Conservation (phyloP, 2,888 invertebrate genomes). For the Drosophila sordidula region DNA sequence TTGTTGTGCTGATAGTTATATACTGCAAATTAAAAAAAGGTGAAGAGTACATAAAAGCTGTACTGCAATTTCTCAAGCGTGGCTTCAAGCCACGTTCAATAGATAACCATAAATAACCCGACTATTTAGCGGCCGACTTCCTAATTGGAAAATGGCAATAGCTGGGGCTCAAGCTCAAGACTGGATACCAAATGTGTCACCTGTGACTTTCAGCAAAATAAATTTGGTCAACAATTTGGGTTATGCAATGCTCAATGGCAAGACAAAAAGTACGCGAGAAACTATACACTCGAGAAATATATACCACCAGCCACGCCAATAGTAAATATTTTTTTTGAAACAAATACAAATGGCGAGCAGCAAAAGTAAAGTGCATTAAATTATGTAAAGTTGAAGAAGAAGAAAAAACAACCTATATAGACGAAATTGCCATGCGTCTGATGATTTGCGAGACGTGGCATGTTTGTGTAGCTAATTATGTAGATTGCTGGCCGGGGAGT, state of each 20-base stretch:
- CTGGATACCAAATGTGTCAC: constrained; percentile 48
- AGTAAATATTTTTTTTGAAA: constrained; percentile 44
- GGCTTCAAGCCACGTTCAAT: constrained; percentile 5
- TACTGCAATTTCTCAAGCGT: constrained; percentile 2
- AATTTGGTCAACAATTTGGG: constrained; percentile 55
- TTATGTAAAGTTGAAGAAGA: constrained; percentile 56
- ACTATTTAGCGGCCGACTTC: constrained; percentile 38
- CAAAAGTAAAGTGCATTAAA: constrained; percentile 67
- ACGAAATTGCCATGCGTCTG: constrained; percentile 29
- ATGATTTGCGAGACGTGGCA: constrained; percentile 36
- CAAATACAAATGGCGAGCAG: constrained; percentile 42
- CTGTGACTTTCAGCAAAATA: constrained; percentile 52
- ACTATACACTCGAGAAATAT: constrained; percentile 16
- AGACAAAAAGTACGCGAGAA: constrained; percentile 22
- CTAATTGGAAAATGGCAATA: constrained; percentile 49
- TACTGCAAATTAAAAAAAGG: constrained; percentile 1
- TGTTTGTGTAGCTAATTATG: constrained; percentile 68
- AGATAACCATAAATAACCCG: constrained; percentile 15
- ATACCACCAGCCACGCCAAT: constrained; percentile 20
- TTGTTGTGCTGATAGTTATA: neutral
- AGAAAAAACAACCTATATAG: neutral
- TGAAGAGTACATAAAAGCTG: neutral
- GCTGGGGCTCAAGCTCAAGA: constrained; percentile 21
- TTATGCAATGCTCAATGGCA: constrained; percentile 51
- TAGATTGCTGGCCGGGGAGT: constrained; percentile 31